Evolutionary conservation across 2,888 invertebrate genomes (phyloP).

Genomic region (Orgyia antiqua): DNA sequence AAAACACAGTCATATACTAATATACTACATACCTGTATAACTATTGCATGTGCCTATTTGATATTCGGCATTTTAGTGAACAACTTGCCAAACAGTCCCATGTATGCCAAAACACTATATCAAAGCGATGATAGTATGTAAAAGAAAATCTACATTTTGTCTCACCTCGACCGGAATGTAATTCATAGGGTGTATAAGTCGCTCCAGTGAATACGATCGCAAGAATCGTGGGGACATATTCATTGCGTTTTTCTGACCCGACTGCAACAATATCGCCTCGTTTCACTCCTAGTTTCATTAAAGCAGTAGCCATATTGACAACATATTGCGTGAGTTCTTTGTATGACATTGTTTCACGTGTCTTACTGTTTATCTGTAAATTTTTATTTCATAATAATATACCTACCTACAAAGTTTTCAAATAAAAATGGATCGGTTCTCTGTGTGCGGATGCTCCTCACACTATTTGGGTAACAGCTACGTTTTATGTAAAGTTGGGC

Average conservation of each 20-base stretch:
- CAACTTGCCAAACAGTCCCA: no score
- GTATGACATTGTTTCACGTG: slow-evolving; percentile 73
- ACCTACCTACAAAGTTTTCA: not conserved
- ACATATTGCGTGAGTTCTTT: slow-evolving; percentile 70
- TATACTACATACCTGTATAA: no score
- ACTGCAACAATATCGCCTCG: slow-evolving; percentile 75
- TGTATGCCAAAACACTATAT: no score
- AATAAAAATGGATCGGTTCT: not conserved
- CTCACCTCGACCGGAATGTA: slow-evolving; percentile 46
- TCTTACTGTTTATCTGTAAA: slow-evolving; percentile 70
- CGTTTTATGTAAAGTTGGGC: no score
- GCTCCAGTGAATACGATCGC: slow-evolving; percentile 67
- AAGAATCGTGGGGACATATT: no score
- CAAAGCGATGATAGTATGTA: no score
- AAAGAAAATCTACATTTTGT: slow-evolving; percentile 20
- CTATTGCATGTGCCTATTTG: no score
- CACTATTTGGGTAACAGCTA: no score
- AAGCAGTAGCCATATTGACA: slow-evolving; percentile 63
- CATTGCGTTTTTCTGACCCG: slow-evolving; percentile 80
- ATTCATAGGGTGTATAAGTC: slow-evolving; percentile 45
- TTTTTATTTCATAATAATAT: no score
- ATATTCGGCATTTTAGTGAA: no score
- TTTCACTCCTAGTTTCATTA: slow-evolving; percentile 64
- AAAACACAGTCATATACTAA: no score
- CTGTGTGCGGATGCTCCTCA: no score